phyloP scores from a whole-genome alignment of 2,113 vertebrate genomes.

The Mungos mungo region DNA sequence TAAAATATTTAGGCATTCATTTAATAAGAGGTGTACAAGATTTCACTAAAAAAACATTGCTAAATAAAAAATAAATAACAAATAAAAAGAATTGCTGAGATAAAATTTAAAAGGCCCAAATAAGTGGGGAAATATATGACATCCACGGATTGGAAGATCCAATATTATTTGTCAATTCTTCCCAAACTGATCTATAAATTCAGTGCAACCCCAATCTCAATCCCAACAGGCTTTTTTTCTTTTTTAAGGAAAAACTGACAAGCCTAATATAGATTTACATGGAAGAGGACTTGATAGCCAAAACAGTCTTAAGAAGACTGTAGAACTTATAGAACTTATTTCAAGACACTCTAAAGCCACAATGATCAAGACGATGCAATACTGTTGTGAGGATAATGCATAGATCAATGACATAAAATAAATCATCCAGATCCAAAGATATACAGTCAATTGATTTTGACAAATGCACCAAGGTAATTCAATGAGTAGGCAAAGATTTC shows the following conservation, averaged over 20 bases:
- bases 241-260: conserved; percentile 28
- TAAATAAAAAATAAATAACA: background rate
- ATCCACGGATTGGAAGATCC: background rate
- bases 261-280: conserved; percentile 2
- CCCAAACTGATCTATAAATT: conserved; percentile 15
- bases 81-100: background rate
- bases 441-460: background rate
- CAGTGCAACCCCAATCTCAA: background rate
- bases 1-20: conserved; percentile 45
- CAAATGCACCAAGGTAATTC: conserved; percentile 1
- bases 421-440: background rate
- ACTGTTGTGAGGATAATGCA: background rate
- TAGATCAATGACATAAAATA: background rate
- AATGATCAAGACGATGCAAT: background rate
- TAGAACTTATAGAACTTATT: conserved; percentile 4
- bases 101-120: conserved; percentile 38
- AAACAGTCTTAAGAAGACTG: conserved; percentile 47
- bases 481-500: background rate
- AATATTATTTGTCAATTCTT: background rate
- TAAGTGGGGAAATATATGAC: background rate
- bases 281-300: background rate
- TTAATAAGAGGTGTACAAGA: conserved; percentile 44
- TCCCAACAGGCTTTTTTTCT: background rate
- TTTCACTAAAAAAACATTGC: conserved; percentile 7
- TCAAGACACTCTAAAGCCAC: background rate